A percentile compares a stretch with the other conserved stretches of the same genome.
These are phyloP conservation scores for Tetragonula carbonaria DNA, from an alignment of 2,888 invertebrate genomes.

Conservation along the genomic window DNA sequence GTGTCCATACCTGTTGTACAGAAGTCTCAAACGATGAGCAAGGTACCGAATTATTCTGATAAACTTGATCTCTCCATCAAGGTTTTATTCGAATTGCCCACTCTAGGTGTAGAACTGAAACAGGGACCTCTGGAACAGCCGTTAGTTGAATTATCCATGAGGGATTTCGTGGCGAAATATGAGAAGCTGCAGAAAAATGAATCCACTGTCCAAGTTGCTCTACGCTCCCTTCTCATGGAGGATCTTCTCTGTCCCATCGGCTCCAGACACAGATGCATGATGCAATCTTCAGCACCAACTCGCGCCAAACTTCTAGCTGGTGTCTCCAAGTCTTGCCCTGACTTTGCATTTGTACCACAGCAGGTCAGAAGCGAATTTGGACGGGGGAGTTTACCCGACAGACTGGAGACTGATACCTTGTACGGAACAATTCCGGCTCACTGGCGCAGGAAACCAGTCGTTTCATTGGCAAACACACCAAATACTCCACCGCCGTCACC, in stretches of 20 bases:
- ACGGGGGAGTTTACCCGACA: conserved; percentile 80
- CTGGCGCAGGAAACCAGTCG: conserved; percentile 77
- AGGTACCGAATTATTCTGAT: conserved; percentile 74
- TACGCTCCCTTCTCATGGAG: conserved; percentile 95
- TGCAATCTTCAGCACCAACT: conserved; percentile 88
- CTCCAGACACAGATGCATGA: conserved; percentile 93
- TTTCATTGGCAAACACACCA: conserved; percentile 75
- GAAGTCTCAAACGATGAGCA: conserved; percentile 77
- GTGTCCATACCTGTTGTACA: conserved; percentile 76
- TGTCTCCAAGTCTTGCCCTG: conserved; percentile 92
- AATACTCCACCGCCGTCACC: conserved; percentile 82
- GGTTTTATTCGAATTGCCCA: conserved; percentile 90
- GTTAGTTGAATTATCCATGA: conserved; percentile 93
- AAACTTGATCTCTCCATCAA: conserved; percentile 79
- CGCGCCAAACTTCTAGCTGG: conserved; percentile 77
- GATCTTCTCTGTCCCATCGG: conserved; percentile 92
- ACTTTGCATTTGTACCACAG: conserved; percentile 85
- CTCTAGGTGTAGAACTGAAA: conserved; percentile 90
- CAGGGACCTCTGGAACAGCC: conserved; percentile 90
- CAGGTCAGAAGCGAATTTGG: conserved; percentile 70
- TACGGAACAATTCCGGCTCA: conserved; percentile 81
- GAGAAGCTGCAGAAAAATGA: conserved; percentile 88
- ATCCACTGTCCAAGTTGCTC: conserved; percentile 91
- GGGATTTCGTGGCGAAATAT: conserved; percentile 92
- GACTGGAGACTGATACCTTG: conserved; percentile 78